These are phyloP conservation scores for Troilus luridus DNA, from an alignment of 2,888 invertebrate species.

Conservation along the genomic window DNA sequence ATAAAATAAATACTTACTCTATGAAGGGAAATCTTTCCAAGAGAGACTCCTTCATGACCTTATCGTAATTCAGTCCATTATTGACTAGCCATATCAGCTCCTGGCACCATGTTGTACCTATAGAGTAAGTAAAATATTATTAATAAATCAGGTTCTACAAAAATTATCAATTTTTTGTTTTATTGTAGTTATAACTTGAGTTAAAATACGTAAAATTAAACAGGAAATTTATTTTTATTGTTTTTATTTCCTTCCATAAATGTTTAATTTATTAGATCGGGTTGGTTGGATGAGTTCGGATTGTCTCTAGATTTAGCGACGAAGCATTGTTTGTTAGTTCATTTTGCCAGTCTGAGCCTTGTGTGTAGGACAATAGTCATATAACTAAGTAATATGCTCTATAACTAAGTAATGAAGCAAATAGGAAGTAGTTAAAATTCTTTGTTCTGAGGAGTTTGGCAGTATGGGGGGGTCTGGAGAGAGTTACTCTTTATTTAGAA, in stretches of 20 bases:
- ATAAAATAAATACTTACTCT: conserved; percentile 74
- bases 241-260: not conserved
- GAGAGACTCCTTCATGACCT: conserved; percentile 74
- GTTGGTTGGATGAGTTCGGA: too few species aligned
- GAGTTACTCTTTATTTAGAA: too few species aligned
- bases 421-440: too few species aligned
- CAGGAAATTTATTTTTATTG: not conserved
- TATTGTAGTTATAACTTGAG: not conserved
- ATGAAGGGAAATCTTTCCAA: conserved; percentile 83
- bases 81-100: conserved; percentile 85
- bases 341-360: too few species aligned
- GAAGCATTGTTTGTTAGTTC: too few species aligned
- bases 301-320: too few species aligned
- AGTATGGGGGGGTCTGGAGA: too few species aligned
- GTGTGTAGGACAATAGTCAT: too few species aligned
- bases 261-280: not conserved
- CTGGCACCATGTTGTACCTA: conserved; percentile 82
- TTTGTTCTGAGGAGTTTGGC: too few species aligned
- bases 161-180: too few species aligned
- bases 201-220: not conserved
- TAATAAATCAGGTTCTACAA: not conserved
- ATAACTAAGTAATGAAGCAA: too few species aligned
- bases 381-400: too few species aligned
- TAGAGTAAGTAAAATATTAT: conserved; percentile 62
- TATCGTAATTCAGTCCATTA: conserved; percentile 80